Conservation (phyloP, 2,113 vertebrate genomes). For the Eublepharis macularius region DNA sequence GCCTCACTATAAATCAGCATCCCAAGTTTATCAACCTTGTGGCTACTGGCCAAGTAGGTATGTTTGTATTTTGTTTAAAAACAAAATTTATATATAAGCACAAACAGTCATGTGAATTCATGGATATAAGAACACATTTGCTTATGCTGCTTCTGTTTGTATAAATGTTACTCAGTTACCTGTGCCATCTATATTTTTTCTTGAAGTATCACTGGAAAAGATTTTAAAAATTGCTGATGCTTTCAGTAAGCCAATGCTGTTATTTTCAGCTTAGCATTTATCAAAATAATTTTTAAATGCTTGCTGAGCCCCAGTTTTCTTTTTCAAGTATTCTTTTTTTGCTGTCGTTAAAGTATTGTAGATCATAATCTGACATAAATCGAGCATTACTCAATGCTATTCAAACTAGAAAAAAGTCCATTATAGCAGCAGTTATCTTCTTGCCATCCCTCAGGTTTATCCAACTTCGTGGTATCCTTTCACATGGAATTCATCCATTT, state of each 20-base stretch:
- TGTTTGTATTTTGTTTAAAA: constrained; percentile 84
- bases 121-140: constrained; percentile 47
- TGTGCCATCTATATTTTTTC: constrained; percentile 55
- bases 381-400: neutral
- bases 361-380: neutral
- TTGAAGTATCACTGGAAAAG: constrained; percentile 38
- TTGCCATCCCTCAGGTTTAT: no score
- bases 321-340: neutral
- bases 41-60: constrained; percentile 99
- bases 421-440: neutral
- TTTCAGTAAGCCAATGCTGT: constrained; percentile 26
- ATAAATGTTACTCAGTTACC: constrained; percentile 72
- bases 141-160: constrained; percentile 58
- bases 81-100: constrained; percentile 59
- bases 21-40: constrained; percentile 98
- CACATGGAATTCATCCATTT: neutral
- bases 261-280: constrained; percentile 41
- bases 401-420: neutral
- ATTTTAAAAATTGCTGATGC: constrained; percentile 21
- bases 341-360: neutral
- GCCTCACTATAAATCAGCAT: constrained; percentile 98
- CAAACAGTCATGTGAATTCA: constrained; percentile 57
- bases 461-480: no score
- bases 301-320: constrained; percentile 48
- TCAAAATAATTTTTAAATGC: constrained; percentile 38